Conservation (phyloP, 1,140 invertebrate species). For the Neodiprion lecontei region DNA sequence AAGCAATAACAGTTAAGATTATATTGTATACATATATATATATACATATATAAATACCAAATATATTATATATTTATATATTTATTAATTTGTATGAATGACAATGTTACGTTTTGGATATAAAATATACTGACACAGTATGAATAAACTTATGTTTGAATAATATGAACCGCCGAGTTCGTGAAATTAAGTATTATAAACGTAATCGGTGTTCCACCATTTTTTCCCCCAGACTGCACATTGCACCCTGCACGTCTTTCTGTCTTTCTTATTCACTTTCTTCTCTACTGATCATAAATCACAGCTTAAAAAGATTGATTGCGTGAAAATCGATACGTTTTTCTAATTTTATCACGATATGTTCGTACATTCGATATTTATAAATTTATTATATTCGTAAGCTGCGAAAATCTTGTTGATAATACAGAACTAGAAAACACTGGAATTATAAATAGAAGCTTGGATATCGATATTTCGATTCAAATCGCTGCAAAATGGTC, state of each 20-base stretch:
- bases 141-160: constrained; percentile 43
- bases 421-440: too few relatives aligned
- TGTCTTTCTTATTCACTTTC: neutral
- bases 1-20: constrained; percentile 7
- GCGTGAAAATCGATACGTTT: too few relatives aligned
- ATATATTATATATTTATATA: constrained; percentile 8
- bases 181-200: neutral
- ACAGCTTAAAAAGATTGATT: neutral
- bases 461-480: too few relatives aligned
- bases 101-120: constrained; percentile 39
- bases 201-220: too few relatives aligned
- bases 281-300: neutral
- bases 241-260: neutral
- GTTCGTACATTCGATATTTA: too few relatives aligned
- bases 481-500: too few relatives aligned
- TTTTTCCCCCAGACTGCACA: too few relatives aligned
- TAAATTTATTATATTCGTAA: too few relatives aligned
- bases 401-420: too few relatives aligned
- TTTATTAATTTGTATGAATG: constrained; percentile 19
- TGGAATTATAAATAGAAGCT: too few relatives aligned
- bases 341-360: too few relatives aligned
- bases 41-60: neutral
- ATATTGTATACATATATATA: constrained; percentile 11
- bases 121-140: constrained; percentile 42
- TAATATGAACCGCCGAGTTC: constrained; percentile 16